These are phyloP conservation scores for Ariolimax columbianus DNA, from an alignment of 2,888 invertebrate genomes.

Conservation along the genomic window DNA sequence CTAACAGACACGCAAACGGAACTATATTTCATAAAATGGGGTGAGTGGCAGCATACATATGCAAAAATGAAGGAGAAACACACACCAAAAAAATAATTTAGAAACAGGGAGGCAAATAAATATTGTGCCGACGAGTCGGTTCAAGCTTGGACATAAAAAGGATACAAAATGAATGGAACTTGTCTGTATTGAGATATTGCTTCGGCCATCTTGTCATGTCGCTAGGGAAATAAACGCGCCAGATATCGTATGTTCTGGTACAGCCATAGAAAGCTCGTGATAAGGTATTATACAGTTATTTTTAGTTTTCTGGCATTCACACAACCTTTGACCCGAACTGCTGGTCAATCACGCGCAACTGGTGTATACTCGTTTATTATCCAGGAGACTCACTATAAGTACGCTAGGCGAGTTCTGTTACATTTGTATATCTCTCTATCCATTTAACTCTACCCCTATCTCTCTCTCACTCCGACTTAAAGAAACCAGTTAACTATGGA, in stretches of 20 bases:
- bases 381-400: too few relatives aligned
- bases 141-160: conserved; percentile 3
- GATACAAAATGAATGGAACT: conserved; percentile 19
- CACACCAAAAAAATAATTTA: too few relatives aligned
- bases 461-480: too few relatives aligned
- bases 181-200: conserved; percentile 18
- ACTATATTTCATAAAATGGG: too few relatives aligned
- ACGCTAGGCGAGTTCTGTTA: too few relatives aligned
- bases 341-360: too few relatives aligned
- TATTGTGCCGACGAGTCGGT: not conserved
- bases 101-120: not conserved
- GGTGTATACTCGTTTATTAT: too few relatives aligned
- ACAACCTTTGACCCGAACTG: too few relatives aligned
- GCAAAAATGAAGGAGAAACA: not conserved
- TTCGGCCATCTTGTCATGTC: conserved; percentile 7
- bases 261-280: not conserved
- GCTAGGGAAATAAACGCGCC: conserved; percentile 16
- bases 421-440: too few relatives aligned
- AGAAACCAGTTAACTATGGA: too few relatives aligned
- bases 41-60: not conserved
- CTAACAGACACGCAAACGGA: too few relatives aligned
- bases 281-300: not conserved
- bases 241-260: conserved; percentile 10
- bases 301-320: not conserved
- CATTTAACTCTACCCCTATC: too few relatives aligned